phyloP scores from a whole-genome alignment of 2,113 vertebrate genomes.

The Neotoma lepida region DNA sequence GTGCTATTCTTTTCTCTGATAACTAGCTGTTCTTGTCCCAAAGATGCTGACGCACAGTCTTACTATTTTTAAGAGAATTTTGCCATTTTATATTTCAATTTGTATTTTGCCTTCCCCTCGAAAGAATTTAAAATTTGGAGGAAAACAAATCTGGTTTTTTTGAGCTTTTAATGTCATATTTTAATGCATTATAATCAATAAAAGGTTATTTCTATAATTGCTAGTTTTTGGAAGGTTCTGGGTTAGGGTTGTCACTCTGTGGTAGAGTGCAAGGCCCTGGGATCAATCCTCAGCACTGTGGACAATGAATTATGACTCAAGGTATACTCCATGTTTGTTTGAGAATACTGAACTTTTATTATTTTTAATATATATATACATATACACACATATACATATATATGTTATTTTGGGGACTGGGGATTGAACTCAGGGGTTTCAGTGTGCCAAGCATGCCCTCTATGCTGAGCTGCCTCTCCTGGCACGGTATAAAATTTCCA shows the following conservation, averaged over 20 bases:
- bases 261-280: background rate
- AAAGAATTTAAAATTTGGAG: slow-evolving; percentile 10
- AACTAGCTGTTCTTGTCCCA: background rate
- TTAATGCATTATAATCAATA: background rate
- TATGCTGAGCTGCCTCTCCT: rapidly evolving
- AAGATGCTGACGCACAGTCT: background rate
- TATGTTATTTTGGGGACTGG: background rate
- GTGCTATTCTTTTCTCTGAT: background rate
- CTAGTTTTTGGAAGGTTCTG: too few relatives aligned
- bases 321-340: too few relatives aligned
- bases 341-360: background rate
- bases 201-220: background rate
- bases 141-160: background rate
- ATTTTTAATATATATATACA: background rate
- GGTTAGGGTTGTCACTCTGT: background rate
- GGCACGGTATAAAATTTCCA: background rate
- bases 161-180: background rate
- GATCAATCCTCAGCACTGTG: background rate
- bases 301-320: background rate
- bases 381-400: background rate
- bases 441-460: background rate
- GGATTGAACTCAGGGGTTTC: too few relatives aligned
- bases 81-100: background rate
- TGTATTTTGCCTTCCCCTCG: background rate
- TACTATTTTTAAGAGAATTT: background rate